These are phyloP conservation scores for Caenorhabditis sinica DNA, from an alignment of 2,888 invertebrate genomes.

Conservation along the genomic window DNA sequence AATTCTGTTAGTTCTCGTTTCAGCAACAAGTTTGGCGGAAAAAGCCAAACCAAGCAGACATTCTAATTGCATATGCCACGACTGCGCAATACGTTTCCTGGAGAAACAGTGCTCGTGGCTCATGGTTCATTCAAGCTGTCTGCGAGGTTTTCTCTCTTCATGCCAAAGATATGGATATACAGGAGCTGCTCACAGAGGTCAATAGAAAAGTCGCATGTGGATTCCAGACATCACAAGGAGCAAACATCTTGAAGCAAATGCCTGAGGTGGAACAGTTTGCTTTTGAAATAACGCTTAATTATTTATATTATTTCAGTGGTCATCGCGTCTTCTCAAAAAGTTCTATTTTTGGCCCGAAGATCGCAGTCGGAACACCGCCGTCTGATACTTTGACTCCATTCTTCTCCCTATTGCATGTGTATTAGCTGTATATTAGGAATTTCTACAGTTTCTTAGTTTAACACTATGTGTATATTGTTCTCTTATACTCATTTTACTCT, in stretches of 20 bases:
- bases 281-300: neutral
- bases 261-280: constrained; percentile 48
- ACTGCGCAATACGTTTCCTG: constrained; percentile 82
- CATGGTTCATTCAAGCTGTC: constrained; percentile 84
- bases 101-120: constrained; percentile 81
- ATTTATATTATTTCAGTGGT: constrained; percentile 41
- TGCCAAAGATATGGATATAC: constrained; percentile 74
- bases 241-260: constrained; percentile 59
- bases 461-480: constrained; percentile 59
- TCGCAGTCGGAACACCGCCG: constrained; percentile 43
- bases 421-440: constrained; percentile 39
- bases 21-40: constrained; percentile 54
- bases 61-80: constrained; percentile 83
- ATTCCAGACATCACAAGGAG: constrained; percentile 61
- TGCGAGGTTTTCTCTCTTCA: constrained; percentile 76
- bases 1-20: constrained; percentile 6
- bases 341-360: constrained; percentile 82
- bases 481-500: constrained; percentile 54
- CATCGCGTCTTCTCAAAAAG: constrained; percentile 78
- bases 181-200: constrained; percentile 76
- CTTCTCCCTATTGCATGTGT: constrained; percentile 20
- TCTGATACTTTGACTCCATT: constrained; percentile 12
- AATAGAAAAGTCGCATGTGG: constrained; percentile 65
- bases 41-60: constrained; percentile 81
- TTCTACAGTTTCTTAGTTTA: constrained; percentile 21